Evolutionary conservation across 1,140 invertebrate species (phyloP), one percentile per base, ranked within the genome.

Genomic region (Phocides pigmalion): DNA sequence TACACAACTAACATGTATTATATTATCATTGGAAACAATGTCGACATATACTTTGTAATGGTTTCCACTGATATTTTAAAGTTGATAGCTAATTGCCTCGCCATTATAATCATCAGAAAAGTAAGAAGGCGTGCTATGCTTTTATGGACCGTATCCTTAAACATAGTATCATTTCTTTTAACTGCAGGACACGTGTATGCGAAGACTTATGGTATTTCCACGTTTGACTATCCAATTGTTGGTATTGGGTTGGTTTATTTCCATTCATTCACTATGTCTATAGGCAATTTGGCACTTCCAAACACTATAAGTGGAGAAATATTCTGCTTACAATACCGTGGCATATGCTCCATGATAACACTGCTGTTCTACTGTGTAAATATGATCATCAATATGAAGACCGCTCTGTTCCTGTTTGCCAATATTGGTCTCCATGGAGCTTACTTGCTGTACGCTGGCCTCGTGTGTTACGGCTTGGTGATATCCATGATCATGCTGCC

Each of bases 1-100:
- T 96, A 96, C 72, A 93, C 95, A 0, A 93, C 94, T 0, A 82
- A 92, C 4, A 94, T 94, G 62, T 92, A 93, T 78, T 76, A 82
- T 15, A 73, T 92, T 5, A 79, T 93, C 0, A 69, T 93, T 9
- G 92, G 88, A 1, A 80, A 82, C 1, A 72, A 92, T 0, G 65
- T 83, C 0, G 82, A 95, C 15, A 93, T 94, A 42, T 15, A 42
- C 22, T 95, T 58, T 76, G 95, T 44, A 79, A 96, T 72, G 95
- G 95, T 77, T 67, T 89, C 39, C 87, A 94, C 59, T 90, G 95
- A 72, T 77, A 95, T 17, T 9, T 94, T 39, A 85, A 76, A 79
- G 89, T 92, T 58, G 20, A 92, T 68, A 9, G 93, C 32, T 76
- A 93, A 77, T 37, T 44, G 59, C 0, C 4, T 79, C 0, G 83